Conservation (phyloP, 2,113 vertebrate species). For the Dicaeum eximium region DNA sequence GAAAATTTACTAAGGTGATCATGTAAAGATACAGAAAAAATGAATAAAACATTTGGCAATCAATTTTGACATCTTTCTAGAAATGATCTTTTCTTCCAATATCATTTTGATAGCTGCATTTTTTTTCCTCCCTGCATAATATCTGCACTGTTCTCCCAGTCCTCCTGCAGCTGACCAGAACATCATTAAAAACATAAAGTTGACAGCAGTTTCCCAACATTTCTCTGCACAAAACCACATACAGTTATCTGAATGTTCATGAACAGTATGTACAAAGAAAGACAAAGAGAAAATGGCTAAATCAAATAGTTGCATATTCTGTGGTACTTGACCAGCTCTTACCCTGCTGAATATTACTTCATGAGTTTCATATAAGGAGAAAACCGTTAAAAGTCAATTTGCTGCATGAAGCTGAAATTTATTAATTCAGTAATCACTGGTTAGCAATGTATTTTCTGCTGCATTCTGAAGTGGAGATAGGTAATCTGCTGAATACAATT, state of each 20-base stretch:
- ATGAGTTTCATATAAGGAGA: slow-evolving; percentile 15
- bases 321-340: slow-evolving; percentile 56
- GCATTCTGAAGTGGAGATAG: not conserved
- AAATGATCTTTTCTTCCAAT: not conserved
- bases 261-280: slow-evolving; percentile 43
- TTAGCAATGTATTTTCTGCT: slow-evolving; percentile 4
- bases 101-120: not conserved
- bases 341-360: slow-evolving; percentile 30
- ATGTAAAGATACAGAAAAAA: not conserved
- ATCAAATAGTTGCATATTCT: not conserved
- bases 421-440: not conserved
- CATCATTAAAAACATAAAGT: not conserved
- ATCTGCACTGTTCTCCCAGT: not conserved
- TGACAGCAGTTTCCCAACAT: slow-evolving; percentile 14
- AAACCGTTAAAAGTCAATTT: slow-evolving; percentile 3
- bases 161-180: slow-evolving; percentile 15
- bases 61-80: not conserved
- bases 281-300: slow-evolving; percentile 30
- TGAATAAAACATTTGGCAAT: not conserved
- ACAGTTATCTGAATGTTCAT: slow-evolving; percentile 60
- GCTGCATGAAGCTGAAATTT: not conserved
- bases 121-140: not conserved
- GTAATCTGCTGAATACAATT: not conserved
- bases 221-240: slow-evolving; percentile 22
- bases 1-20: not conserved